These are phyloP conservation scores for Tupaia chinensis DNA, from an alignment of 2,113 vertebrate species.

Conservation along the genomic window DNA sequence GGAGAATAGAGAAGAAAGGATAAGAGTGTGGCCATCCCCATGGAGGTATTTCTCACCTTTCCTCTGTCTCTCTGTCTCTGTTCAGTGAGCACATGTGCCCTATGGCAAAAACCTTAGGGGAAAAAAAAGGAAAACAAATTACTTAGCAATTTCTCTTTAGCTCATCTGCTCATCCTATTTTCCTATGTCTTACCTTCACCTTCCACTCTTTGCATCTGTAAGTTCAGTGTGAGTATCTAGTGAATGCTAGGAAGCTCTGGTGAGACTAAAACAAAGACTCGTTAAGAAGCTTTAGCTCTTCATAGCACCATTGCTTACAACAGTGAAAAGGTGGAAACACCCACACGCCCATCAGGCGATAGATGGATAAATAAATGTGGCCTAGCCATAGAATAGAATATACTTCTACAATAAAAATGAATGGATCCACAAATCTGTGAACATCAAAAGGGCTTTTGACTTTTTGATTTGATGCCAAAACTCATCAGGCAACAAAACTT, in stretches of 20 bases:
- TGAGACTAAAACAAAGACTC: neutral
- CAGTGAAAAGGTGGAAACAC: too few relatives aligned
- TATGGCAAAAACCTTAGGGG: too few relatives aligned
- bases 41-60: too few relatives aligned
- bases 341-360: neutral
- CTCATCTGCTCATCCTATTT: too few relatives aligned
- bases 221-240: neutral
- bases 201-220: neutral
- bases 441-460: neutral
- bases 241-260: too few relatives aligned
- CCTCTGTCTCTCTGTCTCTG: too few relatives aligned
- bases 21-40: too few relatives aligned
- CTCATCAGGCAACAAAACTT: neutral
- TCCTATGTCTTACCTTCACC: neutral
- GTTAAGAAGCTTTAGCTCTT: neutral
- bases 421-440: neutral
- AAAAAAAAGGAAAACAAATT: too few relatives aligned
- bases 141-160: neutral
- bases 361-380: rapidly evolving
- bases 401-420: neutral
- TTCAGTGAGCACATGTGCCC: too few relatives aligned
- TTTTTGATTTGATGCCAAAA: neutral
- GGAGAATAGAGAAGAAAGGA: too few relatives aligned
- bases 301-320: neutral
- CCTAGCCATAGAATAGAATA: rapidly evolving